Base-by-base conservation (phyloP, 2,113 vertebrate genomes). In the Vicugna pacos region DNA sequence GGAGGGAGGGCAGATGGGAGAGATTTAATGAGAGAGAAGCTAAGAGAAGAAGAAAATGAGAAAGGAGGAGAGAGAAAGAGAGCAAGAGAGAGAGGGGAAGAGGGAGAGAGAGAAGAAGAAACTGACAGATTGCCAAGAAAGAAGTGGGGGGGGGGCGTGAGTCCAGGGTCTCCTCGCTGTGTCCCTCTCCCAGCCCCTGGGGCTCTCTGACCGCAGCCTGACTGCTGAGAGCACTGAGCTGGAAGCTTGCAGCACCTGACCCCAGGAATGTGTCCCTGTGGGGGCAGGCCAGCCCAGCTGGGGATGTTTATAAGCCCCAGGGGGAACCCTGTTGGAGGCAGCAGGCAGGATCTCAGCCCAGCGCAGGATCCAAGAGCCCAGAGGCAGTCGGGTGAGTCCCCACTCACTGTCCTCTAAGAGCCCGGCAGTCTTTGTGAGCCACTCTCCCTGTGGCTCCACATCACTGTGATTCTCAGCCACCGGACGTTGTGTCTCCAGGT, bases 271-370 rank as follows among this genome's bases (percentile, higher is more conserved):
- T 48, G 46, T 69, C 83, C 92, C 86, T 35, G 64, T 75, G 88
- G 88, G 92, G 91, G 84, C 87, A 95, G 96, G 88, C 67, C 91
- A 17, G 83, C 65, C 86, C 70, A 46, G 38, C 62, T 26, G 50
- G 48, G 52, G 65, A 65, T 3, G 91, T 48, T 97, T 96, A 96
- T 86, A 97, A 97, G 42, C 46, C 77, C 73, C 19, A 5, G 17
- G 38, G 79, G 75, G 73, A 46, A 35, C 19, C 30, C 58, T 64
- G 46, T 26, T 13, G 62, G 72, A 76, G 11, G 69, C 80, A 65
- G 35, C 75, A 17, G 42, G 58, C 46, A 3, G 35, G n/a, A 93
- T 48, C 50, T 14, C 50, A 56, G 77, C 52, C 3, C 56, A 8
- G 38, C 17, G 5, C 56, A 58, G 92, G 42, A 70, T 52, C 64